Evolutionary conservation across 2,113 vertebrate species (phyloP), one percentile per base, ranked within the genome.

Genomic region (Seriola rivoliana): DNA sequence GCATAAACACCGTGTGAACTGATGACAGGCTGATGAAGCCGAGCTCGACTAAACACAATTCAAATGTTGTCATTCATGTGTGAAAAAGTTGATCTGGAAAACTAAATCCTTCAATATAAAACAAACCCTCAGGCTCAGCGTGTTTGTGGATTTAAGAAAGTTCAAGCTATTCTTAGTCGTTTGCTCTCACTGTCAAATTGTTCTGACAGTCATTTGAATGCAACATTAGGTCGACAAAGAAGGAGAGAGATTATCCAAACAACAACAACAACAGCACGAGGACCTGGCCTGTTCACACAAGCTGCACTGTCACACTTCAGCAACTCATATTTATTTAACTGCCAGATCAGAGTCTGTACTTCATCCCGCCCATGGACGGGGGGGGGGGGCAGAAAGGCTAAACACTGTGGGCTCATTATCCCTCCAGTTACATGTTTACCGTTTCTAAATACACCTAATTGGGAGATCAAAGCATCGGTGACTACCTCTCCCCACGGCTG

Each of bases 401-500:
- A 93, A 90, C 78, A 80, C 66, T 60, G 75, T 69, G 38, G 75
- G 87, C 92, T 94, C 92, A 94, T 94, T 95, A 94, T 91, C 78
- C 38, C 71, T 78, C 69, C 84, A 80, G 92, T 88, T 92, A 82
- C 92, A 93, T 93, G 92, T 93, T 94, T 94, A 92, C 88, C 38
- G 11, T 90, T 89, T 93, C 86, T 89, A 92, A 93, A 93, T 84
- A 85, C 75, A 88, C 70, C 89, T 95, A 93, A 94, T 93, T 94
- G 92, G 92, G 63, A 83, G 90, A 93, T 91, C 86, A 93, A 85
- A 89, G 75, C 68, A 19, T 52, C 5, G 5, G 73, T 72, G 73
- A 72, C 83, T 84, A 69, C 50, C 71, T 78, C 78, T 79, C 59
- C 65, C 65, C 68, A 52, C 13, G 21, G 68, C 59, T 77, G 75